A percentile compares a stretch with the other conserved stretches of the same genome.
Conservation (phyloP, 2,113 vertebrate genomes). For the Anoura caudifer region DNA sequence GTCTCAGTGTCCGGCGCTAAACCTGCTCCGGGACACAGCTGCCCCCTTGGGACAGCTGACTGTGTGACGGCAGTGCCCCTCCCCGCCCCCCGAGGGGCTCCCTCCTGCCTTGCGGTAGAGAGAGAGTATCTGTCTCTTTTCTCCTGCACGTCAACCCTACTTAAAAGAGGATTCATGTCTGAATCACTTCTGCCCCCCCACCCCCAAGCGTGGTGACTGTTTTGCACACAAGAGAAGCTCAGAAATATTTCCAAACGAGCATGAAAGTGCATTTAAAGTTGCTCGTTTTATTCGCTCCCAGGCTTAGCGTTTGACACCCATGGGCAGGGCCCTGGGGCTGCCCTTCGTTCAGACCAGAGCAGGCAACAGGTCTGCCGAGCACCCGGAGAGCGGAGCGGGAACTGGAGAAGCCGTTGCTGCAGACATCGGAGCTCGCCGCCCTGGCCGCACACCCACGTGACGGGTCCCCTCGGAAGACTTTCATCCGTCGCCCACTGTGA, state of each 20-base stretch:
- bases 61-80: fast-evolving
- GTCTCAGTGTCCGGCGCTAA: fast-evolving
- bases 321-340: no score
- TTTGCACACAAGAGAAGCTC: not conserved
- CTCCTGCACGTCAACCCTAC: not conserved
- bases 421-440: not conserved
- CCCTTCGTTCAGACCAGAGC: not conserved
- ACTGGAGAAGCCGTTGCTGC: not conserved
- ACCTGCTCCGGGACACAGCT: not conserved
- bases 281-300: not conserved
- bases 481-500: fast-evolving
- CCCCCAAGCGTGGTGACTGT: not conserved
- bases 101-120: fast-evolving
- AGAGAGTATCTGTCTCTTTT: not conserved
- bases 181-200: not conserved
- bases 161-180: not conserved
- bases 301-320: no score
- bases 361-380: not conserved
- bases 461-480: not conserved
- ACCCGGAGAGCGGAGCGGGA: not conserved
- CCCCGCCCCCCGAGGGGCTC: not conserved
- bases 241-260: not conserved
- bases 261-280: not conserved
- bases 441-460: no score
- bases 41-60: no score